Conservation (phyloP, 2,888 invertebrate genomes). For the Scaeva pyrastri region DNA sequence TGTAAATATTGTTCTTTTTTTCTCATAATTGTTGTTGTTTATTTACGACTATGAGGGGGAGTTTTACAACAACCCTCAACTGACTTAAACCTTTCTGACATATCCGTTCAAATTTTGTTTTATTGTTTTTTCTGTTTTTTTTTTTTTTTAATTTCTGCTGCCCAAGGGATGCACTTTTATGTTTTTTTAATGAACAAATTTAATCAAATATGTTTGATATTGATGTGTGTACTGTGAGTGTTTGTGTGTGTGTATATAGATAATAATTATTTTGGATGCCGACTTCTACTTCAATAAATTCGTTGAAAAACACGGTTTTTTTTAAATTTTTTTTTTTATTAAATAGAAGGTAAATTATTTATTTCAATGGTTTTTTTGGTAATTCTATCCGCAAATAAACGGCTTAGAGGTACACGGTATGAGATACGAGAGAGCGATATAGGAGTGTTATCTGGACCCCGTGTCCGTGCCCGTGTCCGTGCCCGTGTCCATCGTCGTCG, state of each 20-base stretch:
- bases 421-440: background rate
- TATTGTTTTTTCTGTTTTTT: too few species aligned
- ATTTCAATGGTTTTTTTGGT: conserved; percentile 22
- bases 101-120: background rate
- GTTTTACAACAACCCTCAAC: background rate
- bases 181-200: background rate
- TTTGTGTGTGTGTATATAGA: too few species aligned
- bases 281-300: background rate
- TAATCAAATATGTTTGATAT: conserved; percentile 7
- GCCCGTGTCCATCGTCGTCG: too few species aligned
- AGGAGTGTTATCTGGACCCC: background rate
- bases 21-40: background rate
- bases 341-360: conserved; percentile 8
- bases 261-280: background rate
- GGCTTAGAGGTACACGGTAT: background rate
- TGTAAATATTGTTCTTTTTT: background rate
- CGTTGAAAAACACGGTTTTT: background rate
- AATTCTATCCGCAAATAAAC: conserved; percentile 8
- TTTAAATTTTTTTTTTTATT: background rate
- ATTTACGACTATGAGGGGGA: too few species aligned
- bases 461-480: too few species aligned
- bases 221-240: background rate
- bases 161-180: background rate
- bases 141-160: too few species aligned
- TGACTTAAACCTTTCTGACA: background rate